Evolutionary conservation across 1,140 invertebrate species (phyloP).

Genomic region (Leptonema lineaticorne): DNA sequence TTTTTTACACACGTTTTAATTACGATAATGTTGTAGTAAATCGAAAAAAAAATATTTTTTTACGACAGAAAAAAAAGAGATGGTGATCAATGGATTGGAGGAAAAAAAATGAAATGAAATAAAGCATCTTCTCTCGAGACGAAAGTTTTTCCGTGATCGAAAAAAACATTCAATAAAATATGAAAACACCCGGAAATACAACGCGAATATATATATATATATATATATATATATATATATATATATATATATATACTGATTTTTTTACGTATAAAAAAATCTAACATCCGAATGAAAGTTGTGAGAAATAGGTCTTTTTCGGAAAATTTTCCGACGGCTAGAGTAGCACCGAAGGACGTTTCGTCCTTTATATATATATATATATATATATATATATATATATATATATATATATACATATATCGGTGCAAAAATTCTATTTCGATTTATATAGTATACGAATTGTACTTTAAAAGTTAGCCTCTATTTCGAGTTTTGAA

Average conservation of each 20-base stretch:
- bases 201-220: neutral
- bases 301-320: neutral
- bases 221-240: too few species aligned
- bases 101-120: neutral
- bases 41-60: too few species aligned
- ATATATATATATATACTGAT: too few species aligned
- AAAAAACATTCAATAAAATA: neutral
- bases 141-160: neutral
- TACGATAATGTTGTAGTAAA: too few species aligned
- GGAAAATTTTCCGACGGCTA: neutral
- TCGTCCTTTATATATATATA: too few species aligned
- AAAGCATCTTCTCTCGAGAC: neutral
- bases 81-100: too few species aligned
- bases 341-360: neutral
- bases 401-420: too few species aligned
- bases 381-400: too few species aligned
- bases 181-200: neutral
- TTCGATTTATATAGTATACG: conserved; percentile 25
- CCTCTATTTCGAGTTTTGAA: conserved; percentile 18
- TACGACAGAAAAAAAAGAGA: too few species aligned
- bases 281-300: conserved; percentile 3
- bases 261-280: too few species aligned
- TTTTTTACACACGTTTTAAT: too few species aligned
- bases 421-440: conserved; percentile 22
- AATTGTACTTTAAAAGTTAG: conserved; percentile 28